Percentiles rank a stretch among this genome's conserved stretches.
These are phyloP conservation scores for Serilophus lunatus DNA, from an alignment of 2,113 vertebrate species.

Conservation along the genomic window DNA sequence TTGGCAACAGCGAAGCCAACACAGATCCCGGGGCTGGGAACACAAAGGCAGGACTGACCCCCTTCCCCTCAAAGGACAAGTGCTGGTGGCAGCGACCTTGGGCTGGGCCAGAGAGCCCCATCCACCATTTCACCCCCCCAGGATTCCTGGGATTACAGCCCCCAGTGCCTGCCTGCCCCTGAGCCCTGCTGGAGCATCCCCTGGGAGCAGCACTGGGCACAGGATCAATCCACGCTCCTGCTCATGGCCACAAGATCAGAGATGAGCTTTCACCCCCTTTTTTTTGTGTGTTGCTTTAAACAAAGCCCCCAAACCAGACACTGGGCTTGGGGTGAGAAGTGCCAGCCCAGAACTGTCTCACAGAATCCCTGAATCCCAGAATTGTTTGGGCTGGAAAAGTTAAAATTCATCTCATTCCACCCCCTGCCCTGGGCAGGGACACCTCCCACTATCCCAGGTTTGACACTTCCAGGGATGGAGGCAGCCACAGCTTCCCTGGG, in stretches of 20 bases:
- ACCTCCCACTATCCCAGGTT: background rate
- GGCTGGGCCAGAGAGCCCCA: accelerated
- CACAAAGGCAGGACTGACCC: background rate
- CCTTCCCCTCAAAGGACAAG: background rate
- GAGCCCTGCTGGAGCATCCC: background rate
- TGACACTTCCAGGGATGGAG: background rate
- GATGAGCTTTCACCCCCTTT: background rate
- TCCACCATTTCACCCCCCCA: background rate
- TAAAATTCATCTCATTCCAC: background rate
- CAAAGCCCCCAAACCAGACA: background rate
- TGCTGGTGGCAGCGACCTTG: background rate
- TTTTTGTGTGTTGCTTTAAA: background rate
- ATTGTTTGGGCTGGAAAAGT: background rate
- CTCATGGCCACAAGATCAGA: background rate
- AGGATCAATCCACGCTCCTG: background rate
- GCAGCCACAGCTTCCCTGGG: background rate
- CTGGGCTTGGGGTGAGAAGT: background rate
- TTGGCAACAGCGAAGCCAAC: background rate
- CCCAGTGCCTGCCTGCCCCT: background rate
- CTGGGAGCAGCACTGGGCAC: background rate
- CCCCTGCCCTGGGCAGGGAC: background rate
- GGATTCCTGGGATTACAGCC: background rate
- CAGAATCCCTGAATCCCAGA: background rate
- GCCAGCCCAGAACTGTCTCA: background rate
- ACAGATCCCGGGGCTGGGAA: background rate